Evolutionary conservation across 92 coral and sea anemone genomes (phyloP), one percentile per base, ranked within the genome.

Genomic region (Palythoa grandis): DNA sequence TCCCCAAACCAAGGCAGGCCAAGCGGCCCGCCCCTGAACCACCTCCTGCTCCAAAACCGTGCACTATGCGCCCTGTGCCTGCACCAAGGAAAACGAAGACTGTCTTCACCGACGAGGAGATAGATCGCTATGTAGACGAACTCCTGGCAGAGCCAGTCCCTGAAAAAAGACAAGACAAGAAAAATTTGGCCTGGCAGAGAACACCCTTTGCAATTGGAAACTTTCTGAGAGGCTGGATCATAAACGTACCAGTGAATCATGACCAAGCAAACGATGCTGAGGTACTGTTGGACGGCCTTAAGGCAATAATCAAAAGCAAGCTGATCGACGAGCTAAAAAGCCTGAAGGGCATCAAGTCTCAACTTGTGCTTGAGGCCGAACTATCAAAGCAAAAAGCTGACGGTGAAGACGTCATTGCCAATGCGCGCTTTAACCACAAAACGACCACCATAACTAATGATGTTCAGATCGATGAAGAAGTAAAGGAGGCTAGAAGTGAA

Each of bases 161-260:
- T 37, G 47, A 24, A 7, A 58, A 25, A 5, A 39, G 50, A 19
- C 15, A 38, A 5, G 75, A 20, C 16, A 52, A 75, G 19, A 75
- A 52, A 37, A 52, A 16, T 15, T 16, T 79, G 84, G 58, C 39
- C 8, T 60, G 84, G 72, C 35, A 79, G n/a, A 57, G 57, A 25
- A 58, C 54, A 23, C 72, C 54, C 35, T 61, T 79, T 38, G 58
- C 73, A 25, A 35, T 79, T 4, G 74, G 53, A n/a, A 60, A 79
- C 23, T 79, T 79, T 37, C n/a, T 60, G 3, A 79, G 54, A 67
- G 84, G 84, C 17, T 79, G 72, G 35, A 16, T 58, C n/a, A 23
- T 58, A 7, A 79, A 60, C 13, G 14, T 5, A 20, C 73, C 84
- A 4, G 84, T 72, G 25, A 61, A 60, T 17, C 24, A 79, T 5